Conservation (phyloP, 2,113 vertebrate genomes). For the Sinocyclocheilus rhinocerous region DNA sequence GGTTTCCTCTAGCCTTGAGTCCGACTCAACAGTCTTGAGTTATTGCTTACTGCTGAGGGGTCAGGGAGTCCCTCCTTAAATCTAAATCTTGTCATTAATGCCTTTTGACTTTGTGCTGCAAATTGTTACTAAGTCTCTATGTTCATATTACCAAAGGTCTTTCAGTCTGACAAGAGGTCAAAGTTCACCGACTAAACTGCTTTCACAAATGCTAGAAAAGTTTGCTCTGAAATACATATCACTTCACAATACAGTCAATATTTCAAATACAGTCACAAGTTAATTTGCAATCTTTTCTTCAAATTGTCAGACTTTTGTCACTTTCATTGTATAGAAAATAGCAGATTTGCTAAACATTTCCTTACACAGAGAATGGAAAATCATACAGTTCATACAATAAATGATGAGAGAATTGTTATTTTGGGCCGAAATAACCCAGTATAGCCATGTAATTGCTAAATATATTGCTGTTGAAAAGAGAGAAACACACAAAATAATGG, state of each 20-base stretch:
- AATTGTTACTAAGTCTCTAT: background rate
- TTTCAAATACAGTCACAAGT: background rate
- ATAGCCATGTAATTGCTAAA: constrained; percentile 3
- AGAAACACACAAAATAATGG: background rate
- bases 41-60: background rate
- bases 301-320: background rate
- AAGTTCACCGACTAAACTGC: background rate
- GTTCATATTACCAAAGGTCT: background rate
- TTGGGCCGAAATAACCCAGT: background rate
- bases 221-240: background rate
- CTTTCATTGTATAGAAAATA: background rate
- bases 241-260: background rate
- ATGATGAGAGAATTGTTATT: background rate
- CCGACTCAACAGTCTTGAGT: background rate
- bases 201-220: background rate
- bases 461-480: background rate
- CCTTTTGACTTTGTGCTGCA: background rate
- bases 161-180: background rate
- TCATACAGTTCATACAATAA: background rate
- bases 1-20: background rate
- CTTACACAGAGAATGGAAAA: background rate
- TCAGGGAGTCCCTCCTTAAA: background rate
- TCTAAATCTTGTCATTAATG: background rate
- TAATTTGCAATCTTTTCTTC: background rate
- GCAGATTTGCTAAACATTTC: background rate